Percentiles rank a stretch among this genome's conserved stretches.
Evolutionary conservation across 2,888 invertebrate genomes (phyloP).

Genomic region (Hyppa rectilinea): DNA sequence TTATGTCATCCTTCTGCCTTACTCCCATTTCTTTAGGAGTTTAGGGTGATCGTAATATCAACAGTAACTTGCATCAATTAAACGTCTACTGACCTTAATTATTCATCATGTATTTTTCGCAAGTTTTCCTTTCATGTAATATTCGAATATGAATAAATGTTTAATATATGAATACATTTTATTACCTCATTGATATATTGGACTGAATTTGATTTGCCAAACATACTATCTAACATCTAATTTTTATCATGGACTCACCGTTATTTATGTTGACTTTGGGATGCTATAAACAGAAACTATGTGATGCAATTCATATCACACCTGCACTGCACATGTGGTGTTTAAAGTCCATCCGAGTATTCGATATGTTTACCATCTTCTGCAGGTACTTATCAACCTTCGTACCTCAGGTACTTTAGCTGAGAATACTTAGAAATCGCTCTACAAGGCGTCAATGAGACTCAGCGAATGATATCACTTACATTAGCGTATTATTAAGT

Average conservation of each 20-base stretch:
- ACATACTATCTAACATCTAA: neutral
- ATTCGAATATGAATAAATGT: too few species aligned
- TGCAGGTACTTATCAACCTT: constrained; percentile 17
- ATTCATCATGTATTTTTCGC: neutral
- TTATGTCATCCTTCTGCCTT: neutral
- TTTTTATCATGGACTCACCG: neutral
- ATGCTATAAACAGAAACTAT: neutral
- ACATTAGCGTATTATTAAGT: constrained; percentile 37
- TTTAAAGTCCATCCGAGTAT: neutral
- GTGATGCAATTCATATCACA: neutral
- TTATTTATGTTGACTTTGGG: neutral
- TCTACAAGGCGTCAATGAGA: constrained; percentile 12
- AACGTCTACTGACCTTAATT: neutral
- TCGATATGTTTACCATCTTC: neutral
- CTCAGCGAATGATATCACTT: constrained; percentile 45
- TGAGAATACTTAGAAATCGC: constrained; percentile 31
- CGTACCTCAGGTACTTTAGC: constrained; percentile 18
- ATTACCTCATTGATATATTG: neutral
- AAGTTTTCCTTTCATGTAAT: too few species aligned
- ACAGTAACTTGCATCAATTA: neutral
- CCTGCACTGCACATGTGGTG: neutral
- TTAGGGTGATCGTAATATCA: neutral
- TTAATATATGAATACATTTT: too few species aligned
- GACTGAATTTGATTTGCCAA: neutral
- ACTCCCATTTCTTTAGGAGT: neutral